Evolutionary conservation across 2,888 invertebrate species (phyloP).

Genomic region (Andrena trimmerana): DNA sequence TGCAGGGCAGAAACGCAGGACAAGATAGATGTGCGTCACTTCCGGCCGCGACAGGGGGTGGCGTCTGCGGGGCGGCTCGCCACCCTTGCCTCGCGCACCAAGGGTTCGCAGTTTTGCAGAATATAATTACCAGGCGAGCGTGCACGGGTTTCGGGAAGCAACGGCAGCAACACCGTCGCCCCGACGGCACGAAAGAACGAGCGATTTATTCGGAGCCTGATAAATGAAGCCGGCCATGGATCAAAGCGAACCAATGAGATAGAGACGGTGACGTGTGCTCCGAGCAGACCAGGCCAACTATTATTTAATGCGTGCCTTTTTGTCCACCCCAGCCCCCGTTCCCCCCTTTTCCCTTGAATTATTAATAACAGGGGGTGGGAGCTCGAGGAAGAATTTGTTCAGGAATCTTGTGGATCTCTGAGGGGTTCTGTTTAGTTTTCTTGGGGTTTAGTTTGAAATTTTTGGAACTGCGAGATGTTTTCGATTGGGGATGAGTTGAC

Average conservation of each 20-base stretch:
- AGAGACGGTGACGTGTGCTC: conserved; percentile 19
- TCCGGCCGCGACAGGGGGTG: conserved; percentile 85
- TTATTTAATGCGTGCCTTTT: conserved; percentile 32
- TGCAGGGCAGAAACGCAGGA: conserved; percentile 79
- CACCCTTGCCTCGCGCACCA: conserved; percentile 70
- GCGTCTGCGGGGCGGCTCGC: conserved; percentile 81
- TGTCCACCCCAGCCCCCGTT: conserved; percentile 6
- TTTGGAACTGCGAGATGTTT: background rate
- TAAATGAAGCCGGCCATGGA: conserved; percentile 52
- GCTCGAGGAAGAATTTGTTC: background rate
- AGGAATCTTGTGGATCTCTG: background rate
- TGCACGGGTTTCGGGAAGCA: conserved; percentile 35
- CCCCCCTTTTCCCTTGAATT: conserved; percentile 8
- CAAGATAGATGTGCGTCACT: conserved; percentile 85
- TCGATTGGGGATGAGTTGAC: background rate
- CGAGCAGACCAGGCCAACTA: conserved; percentile 23
- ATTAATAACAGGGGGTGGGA: conserved; percentile 6
- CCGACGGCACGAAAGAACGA: conserved; percentile 41
- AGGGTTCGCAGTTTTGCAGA: conserved; percentile 77
- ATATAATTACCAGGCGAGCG: conserved; percentile 80
- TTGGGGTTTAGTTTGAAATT: background rate
- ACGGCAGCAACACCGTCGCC: conserved; percentile 13
- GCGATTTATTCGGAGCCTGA: conserved; percentile 64
- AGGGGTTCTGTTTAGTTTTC: background rate
- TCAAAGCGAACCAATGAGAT: conserved; percentile 43